Percentiles rank a stretch among this genome's conserved stretches.
These are phyloP conservation scores for Casuarius casuarius DNA, from an alignment of 2,113 vertebrate species.

Conservation along the genomic window DNA sequence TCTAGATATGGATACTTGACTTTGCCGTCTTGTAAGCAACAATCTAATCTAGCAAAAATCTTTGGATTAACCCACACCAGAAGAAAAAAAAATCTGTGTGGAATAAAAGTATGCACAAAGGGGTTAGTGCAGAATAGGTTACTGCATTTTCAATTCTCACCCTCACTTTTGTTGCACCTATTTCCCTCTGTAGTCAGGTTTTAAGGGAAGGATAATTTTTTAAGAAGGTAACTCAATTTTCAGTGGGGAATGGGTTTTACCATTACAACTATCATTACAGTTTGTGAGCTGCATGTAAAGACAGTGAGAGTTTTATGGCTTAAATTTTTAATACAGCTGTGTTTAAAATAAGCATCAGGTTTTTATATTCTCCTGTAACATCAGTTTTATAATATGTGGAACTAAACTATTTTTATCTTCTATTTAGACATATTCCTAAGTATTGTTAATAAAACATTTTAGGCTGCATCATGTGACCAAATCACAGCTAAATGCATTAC, in stretches of 20 bases:
- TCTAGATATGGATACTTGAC: neutral
- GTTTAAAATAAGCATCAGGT: conserved; percentile 20
- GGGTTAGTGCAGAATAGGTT: conserved; percentile 6
- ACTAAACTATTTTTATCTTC: conserved; percentile 29
- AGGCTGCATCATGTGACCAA: conserved; percentile 1
- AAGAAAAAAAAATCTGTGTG: neutral
- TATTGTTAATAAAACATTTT: conserved; percentile 26
- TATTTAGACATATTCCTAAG: neutral
- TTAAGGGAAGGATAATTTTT: conserved; percentile 45
- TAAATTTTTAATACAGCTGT: conserved; percentile 36
- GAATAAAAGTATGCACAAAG: neutral
- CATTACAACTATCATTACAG: neutral
- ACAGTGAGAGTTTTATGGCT: conserved; percentile 38
- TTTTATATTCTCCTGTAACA: conserved; percentile 11
- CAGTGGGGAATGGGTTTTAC: conserved; percentile 48
- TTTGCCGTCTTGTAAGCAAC: neutral
- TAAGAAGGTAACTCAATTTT: conserved; percentile 58
- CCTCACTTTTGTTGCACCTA: neutral
- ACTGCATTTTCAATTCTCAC: conserved; percentile 14
- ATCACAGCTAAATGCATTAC: neutral
- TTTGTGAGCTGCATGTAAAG: conserved; percentile 45
- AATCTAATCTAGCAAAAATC: neutral
- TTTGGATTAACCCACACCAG: neutral
- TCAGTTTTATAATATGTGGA: conserved; percentile 16
- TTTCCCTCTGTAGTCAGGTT: neutral